A percentile compares a stretch with the other conserved stretches of the same genome.
Evolutionary conservation across 2,888 invertebrate genomes (phyloP).

Genomic region (Apoderus coryli): DNA sequence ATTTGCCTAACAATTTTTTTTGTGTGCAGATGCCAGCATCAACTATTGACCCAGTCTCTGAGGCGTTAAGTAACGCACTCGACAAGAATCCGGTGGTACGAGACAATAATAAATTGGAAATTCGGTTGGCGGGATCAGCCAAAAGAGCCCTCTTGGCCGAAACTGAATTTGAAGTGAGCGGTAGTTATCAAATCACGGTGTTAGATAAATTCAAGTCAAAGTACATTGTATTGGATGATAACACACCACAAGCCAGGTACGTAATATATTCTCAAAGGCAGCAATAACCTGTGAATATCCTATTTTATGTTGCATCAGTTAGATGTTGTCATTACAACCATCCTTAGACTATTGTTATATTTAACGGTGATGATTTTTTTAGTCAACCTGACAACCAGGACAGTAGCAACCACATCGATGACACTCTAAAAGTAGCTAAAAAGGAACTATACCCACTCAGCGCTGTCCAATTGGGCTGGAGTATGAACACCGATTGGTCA

Average conservation of each 20-base stretch:
- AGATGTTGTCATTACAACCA: no score
- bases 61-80: slow-evolving; percentile 39
- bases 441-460: slow-evolving; percentile 67
- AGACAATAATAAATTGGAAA: slow-evolving; percentile 37
- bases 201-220: slow-evolving; percentile 66
- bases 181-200: slow-evolving; percentile 54
- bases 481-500: slow-evolving; percentile 40
- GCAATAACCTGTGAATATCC: no score
- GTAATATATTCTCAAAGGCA: no score
- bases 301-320: no score
- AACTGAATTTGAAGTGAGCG: slow-evolving; percentile 68
- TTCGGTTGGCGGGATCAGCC: slow-evolving; percentile 56
- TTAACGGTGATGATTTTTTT: no score
- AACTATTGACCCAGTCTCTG: slow-evolving; percentile 39
- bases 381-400: no score
- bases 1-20: no score
- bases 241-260: no score
- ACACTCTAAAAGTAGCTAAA: slow-evolving; percentile 60
- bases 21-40: slow-evolving; percentile 50
- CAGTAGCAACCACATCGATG: no score
- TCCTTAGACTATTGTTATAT: no score
- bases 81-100: slow-evolving; percentile 28
- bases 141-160: slow-evolving; percentile 63
- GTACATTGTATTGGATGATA: slow-evolving; percentile 71
- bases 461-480: slow-evolving; percentile 74